Base-by-base conservation (phyloP, 2,888 invertebrate genomes). In the Stenurella melanura region DNA sequence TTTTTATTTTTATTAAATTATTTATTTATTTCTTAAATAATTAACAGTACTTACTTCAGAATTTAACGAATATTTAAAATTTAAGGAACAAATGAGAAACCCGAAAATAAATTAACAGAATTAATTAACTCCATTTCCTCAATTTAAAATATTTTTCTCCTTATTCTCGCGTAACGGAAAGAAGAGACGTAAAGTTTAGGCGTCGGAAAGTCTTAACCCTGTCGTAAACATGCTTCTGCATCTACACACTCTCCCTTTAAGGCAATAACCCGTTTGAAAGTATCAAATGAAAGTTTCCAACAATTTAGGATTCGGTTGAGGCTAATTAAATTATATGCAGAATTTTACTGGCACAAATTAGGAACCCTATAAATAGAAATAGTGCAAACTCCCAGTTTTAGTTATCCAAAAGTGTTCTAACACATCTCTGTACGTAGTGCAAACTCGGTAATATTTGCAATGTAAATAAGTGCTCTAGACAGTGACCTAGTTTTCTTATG, bases 391-490 rank as follows among this genome's bases (percentile, higher is more conserved):
- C n/a, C n/a, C 50, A 15, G 5, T n/a, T 50, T 50, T 50, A 50
- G 61, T 7, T 17, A n/a, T 34, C 34, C 10, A 18, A n/a, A n/a
- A n/a, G 30, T 1, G 15, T 61, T 9, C 26, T n/a, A 15, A 61
- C 26, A 61, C 61, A n/a, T 61, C n/a, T 61, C n/a, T 61, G 61
- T 9, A n/a, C 21, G 1, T 26, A 26, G n/a, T 26, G 30, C 9
- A 61, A 61, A 61, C 15, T 50, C 30, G 7, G 30, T 61, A n/a
- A 26, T 61, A 61, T 61, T 61, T 61, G 61, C 9, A 21, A 26
- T 61, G n/a, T 30, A 61, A 61, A 61, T 61, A 30, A 61, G n/a
- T 26, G 21, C 26, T 50, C 61, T n/a, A 4, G 2, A 26, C 15
- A 30, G 26, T 11, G 26, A 30, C 61, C 61, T 7, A 61, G n/a